phyloP scores from a whole-genome alignment of 2,888 invertebrate species.

The Malacosoma neustria region DNA sequence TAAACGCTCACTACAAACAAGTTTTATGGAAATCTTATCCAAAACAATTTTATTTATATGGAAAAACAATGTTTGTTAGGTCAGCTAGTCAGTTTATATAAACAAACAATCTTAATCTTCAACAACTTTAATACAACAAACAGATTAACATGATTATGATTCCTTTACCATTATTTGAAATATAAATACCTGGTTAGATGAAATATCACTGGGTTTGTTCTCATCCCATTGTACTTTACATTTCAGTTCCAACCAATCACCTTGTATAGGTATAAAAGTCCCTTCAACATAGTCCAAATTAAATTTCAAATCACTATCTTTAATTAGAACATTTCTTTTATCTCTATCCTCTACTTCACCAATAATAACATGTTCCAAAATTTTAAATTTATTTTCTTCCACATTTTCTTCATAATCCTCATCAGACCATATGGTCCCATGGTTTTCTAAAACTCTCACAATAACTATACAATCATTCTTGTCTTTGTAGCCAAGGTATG shows the following conservation, averaged over 20 bases:
- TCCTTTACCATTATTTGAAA: too few species aligned
- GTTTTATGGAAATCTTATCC: too few species aligned
- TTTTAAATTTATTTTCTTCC: slow-evolving; percentile 35
- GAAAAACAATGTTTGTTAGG: too few species aligned
- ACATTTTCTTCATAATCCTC: slow-evolving; percentile 36
- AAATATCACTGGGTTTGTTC: slow-evolving; percentile 56
- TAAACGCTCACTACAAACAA: too few species aligned
- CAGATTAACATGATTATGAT: too few species aligned
- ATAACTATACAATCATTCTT: slow-evolving; percentile 59
- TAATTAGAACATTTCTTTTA: slow-evolving; percentile 55
- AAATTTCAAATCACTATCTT: slow-evolving; percentile 72
- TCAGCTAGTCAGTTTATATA: too few species aligned
- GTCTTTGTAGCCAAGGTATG: slow-evolving; percentile 71
- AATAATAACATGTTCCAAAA: slow-evolving; percentile 48
- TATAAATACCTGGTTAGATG: slow-evolving; percentile 54
- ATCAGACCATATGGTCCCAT: slow-evolving; percentile 68
- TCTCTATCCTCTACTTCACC: slow-evolving; percentile 42
- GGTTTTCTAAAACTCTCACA: slow-evolving; percentile 72
- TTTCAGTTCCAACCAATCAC: slow-evolving; percentile 80
- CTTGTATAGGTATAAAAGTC: slow-evolving; percentile 79
- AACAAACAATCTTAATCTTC: too few species aligned
- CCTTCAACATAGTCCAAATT: slow-evolving; percentile 77
- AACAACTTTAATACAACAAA: too few species aligned
- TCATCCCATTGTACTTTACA: slow-evolving; percentile 78
- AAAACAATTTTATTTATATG: too few species aligned